Conservation (phyloP, 2,888 invertebrate genomes). For the Thereva nobilitata region DNA sequence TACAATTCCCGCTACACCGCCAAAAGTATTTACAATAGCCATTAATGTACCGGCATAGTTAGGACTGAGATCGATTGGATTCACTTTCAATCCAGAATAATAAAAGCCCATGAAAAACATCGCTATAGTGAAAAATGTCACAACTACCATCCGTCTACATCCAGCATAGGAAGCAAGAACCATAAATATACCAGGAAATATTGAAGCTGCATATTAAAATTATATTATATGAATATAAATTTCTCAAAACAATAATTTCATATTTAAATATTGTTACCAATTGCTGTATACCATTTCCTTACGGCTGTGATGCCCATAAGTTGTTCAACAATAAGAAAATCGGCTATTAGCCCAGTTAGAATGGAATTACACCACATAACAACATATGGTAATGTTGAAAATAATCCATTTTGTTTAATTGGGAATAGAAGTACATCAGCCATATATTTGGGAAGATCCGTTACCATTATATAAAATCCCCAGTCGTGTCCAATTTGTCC, state of each 20-base stretch:
- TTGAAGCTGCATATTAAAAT: constrained; percentile 60
- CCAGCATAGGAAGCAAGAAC: constrained; percentile 71
- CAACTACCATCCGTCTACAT: constrained; percentile 66
- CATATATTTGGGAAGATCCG: constrained; percentile 69
- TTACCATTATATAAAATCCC: constrained; percentile 69
- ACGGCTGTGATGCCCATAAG: constrained; percentile 63
- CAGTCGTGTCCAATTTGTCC: constrained; percentile 73
- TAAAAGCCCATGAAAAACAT: constrained; percentile 74
- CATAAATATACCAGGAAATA: constrained; percentile 70
- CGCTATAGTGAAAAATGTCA: constrained; percentile 67
- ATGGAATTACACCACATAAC: constrained; percentile 67
- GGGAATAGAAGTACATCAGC: constrained; percentile 65
- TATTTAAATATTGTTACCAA: constrained; percentile 60
- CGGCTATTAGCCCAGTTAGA: constrained; percentile 68
- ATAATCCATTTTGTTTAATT: constrained; percentile 64
- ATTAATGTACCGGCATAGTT: constrained; percentile 69
- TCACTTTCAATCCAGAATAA: constrained; percentile 71
- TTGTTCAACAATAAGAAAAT: constrained; percentile 66
- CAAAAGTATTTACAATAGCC: constrained; percentile 71
- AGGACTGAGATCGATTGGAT: constrained; percentile 67
- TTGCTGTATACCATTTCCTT: constrained; percentile 69
- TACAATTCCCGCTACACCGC: constrained; percentile 69
- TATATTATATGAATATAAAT: not conserved
- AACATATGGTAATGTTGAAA: constrained; percentile 66
- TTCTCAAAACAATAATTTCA: too few species aligned